Base-by-base conservation (phyloP, 2,797 vertebrate species). In the Australoheros facetus region DNA sequence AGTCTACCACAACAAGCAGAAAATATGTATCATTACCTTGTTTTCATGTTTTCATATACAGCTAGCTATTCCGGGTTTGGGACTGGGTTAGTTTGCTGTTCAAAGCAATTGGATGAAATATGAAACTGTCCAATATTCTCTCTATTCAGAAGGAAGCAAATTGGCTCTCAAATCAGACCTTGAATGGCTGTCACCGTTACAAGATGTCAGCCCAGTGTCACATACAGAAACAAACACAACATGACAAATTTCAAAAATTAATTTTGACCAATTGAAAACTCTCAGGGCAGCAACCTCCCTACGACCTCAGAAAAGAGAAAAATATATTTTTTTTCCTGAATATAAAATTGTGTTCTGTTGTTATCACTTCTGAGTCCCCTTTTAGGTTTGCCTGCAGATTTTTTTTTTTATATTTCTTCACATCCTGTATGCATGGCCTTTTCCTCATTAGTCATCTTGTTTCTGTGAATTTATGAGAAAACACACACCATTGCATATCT, bases 261-360 rank as follows among this genome's bases (percentile, higher is more conserved):
- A 64, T 76, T 83, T 78, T 66, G 53, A 69, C 85, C 51, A 12
- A 21, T 11, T 73, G n/a, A 54, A 77, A 71, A 73, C 64, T 30
- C 16, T 37, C 64, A 51, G 64, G 45, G 48, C 48, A 69, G 64
- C 6, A 11, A 7, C 26, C 45, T 66, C 62, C 48, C 62, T 66
- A 11, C 39, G 14, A 30, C 30, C 4, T 19, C 57, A 56, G 21
- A 39, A 48, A 75, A 9, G 42, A n/a, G 14, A 74, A 51, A 74
- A 80, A 80, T 10, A 12, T n/a, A 30, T 79, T 85, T 66, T 79
- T 79, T 85, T 66, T 74, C 30, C 78, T 81, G 79, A 83, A 83
- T 74, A 55, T 30, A 48, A 75, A 80, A 70, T 53, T 37, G 13
- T 10, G 3, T 70, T 73, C 56, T 53, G 16, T 75, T 71, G 30